phyloP scores from a whole-genome alignment of 2,797 vertebrate species.

The Novumbra hubbsi region DNA sequence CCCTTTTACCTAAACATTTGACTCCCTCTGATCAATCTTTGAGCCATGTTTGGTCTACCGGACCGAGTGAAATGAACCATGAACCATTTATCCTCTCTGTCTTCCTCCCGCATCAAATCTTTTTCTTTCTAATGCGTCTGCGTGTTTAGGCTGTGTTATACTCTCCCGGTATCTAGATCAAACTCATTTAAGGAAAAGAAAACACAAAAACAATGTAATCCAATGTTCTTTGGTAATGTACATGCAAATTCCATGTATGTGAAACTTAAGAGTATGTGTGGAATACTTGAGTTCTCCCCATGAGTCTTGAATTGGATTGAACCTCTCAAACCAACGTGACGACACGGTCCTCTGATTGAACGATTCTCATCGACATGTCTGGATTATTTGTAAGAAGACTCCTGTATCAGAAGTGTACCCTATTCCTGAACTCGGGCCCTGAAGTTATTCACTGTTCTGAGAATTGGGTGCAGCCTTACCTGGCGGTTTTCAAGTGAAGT shows the following conservation, averaged over 20 bases:
- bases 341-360: neutral
- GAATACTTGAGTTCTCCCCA: conserved; percentile 13
- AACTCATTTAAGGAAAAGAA: conserved; percentile 10
- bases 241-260: conserved; percentile 14
- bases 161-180: conserved; percentile 10
- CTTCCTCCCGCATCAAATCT: conserved; percentile 12
- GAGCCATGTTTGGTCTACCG: neutral
- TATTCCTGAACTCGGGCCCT: neutral
- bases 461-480: neutral
- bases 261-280: conserved; percentile 14
- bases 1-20: conserved; percentile 27
- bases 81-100: conserved; percentile 15
- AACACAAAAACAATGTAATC: conserved; percentile 15
- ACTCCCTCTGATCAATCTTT: conserved; percentile 28
- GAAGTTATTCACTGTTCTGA: neutral
- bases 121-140: conserved; percentile 12
- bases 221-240: conserved; percentile 14
- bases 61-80: conserved; percentile 15
- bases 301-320: conserved; percentile 10
- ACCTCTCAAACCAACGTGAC: neutral
- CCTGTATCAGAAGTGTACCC: neutral
- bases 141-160: neutral
- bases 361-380: neutral
- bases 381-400: neutral
- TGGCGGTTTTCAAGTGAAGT: neutral